Conservation (phyloP, 1,140 invertebrate genomes). For the Agrypnia vestita region DNA sequence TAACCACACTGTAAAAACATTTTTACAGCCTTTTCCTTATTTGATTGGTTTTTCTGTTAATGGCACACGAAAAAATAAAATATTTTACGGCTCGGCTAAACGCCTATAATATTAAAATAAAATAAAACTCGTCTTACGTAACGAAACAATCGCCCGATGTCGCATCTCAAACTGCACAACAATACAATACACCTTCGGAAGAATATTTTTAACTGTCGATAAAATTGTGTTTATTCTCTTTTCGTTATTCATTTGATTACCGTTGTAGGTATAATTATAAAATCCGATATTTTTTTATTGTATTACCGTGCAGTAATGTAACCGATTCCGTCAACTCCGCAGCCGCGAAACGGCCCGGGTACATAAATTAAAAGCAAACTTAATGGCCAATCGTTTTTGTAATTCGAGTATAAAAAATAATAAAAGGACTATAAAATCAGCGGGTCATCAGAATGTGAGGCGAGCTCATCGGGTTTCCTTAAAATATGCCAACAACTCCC, state of each 20-base stretch:
- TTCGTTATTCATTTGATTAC: neutral
- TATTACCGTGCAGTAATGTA: slow-evolving; percentile 17
- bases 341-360: slow-evolving; percentile 18
- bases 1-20: slow-evolving; percentile 61
- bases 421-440: slow-evolving; percentile 56
- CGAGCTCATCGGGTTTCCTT: slow-evolving; percentile 45
- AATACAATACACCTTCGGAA: neutral
- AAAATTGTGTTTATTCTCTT: neutral
- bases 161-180: neutral
- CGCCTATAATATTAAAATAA: slow-evolving; percentile 37
- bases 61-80: slow-evolving; percentile 41
- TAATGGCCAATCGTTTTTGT: slow-evolving; percentile 42
- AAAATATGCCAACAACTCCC: slow-evolving; percentile 53
- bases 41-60: slow-evolving; percentile 60
- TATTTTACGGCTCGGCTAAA: slow-evolving; percentile 40
- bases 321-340: slow-evolving; percentile 38
- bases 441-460: slow-evolving; percentile 56
- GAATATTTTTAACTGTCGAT: too few species aligned
- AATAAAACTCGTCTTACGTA: slow-evolving; percentile 24
- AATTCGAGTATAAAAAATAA: slow-evolving; percentile 49
- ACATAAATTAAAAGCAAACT: slow-evolving; percentile 47
- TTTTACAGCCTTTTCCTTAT: slow-evolving; percentile 60
- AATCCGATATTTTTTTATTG: slow-evolving; percentile 26
- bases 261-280: slow-evolving; percentile 23
- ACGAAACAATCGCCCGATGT: neutral